These are phyloP conservation scores for Echinometra lucunter DNA, from an alignment of 53 echinoderm and acorn worm species.

Conservation along the genomic window DNA sequence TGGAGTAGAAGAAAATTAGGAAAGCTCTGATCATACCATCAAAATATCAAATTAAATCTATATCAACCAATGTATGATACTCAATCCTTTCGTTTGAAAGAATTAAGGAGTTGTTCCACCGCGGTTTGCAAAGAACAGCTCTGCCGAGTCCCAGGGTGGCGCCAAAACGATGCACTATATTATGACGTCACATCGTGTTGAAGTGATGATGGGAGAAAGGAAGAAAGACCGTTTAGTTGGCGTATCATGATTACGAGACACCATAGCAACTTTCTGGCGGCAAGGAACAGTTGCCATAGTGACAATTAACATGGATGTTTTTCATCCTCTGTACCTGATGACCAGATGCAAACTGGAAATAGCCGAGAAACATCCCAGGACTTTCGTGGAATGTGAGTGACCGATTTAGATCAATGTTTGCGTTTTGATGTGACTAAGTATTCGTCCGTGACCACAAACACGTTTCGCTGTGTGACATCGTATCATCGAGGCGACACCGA, in stretches of 20 bases:
- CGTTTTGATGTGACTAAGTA: background rate
- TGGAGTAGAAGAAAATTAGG: background rate
- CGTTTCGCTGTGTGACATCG: conserved; percentile 9
- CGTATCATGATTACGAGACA: background rate
- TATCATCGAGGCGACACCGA: conserved; percentile 2
- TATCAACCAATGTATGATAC: too few species aligned
- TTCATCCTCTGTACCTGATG: background rate
- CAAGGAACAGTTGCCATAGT: conserved; percentile 2
- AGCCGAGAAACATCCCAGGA: background rate
- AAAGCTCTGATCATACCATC: background rate
- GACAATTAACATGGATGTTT: background rate
- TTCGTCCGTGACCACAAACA: conserved; percentile 7
- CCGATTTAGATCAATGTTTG: conserved; percentile 34
- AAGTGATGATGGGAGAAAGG: background rate
- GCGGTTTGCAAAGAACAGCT: background rate
- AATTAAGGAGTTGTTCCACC: background rate
- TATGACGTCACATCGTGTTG: background rate
- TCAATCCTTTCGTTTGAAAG: background rate
- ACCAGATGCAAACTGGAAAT: background rate
- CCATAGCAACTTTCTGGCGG: conserved; percentile 31
- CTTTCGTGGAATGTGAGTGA: conserved; percentile 22
- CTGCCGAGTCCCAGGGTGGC: background rate
- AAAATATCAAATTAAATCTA: background rate
- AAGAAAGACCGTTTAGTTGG: background rate
- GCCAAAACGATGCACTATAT: background rate